Conservation (phyloP, 2,888 invertebrate species). For the Lithophane socia region DNA sequence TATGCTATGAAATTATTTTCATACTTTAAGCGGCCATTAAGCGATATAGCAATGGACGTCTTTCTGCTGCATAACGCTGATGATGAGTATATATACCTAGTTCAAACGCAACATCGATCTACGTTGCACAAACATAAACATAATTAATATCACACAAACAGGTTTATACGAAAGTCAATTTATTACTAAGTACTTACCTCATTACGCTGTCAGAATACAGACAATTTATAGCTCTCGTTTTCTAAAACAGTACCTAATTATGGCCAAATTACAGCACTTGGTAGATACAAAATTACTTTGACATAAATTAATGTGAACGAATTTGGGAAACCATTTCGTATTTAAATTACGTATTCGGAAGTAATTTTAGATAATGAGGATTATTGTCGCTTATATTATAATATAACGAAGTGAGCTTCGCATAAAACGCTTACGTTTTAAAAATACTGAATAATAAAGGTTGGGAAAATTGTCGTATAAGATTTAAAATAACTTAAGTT, state of each 20-base stretch:
- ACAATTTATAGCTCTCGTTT: conserved; percentile 29
- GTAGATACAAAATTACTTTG: conserved; percentile 41
- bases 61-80: neutral
- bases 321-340: conserved; percentile 31
- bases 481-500: neutral
- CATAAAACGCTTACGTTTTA: conserved; percentile 12
- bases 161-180: conserved; percentile 37
- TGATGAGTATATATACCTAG: too few species aligned
- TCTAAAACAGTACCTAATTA: conserved; percentile 41
- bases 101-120: neutral
- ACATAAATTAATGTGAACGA: conserved; percentile 32
- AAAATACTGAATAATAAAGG: conserved; percentile 9
- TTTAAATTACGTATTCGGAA: conserved; percentile 51
- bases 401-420: conserved; percentile 13
- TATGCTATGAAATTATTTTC: too few species aligned
- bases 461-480: neutral
- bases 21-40: too few species aligned
- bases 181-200: conserved; percentile 27
- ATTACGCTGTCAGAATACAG: conserved; percentile 30
- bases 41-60: neutral
- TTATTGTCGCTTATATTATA: conserved; percentile 34
- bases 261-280: conserved; percentile 30
- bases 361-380: conserved; percentile 56
- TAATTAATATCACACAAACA: neutral
- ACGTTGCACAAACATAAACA: neutral